Percentiles rank a stretch among this genome's conserved stretches.
Conservation (phyloP, 2,888 invertebrate genomes). For the Lochmaea crataegi region DNA sequence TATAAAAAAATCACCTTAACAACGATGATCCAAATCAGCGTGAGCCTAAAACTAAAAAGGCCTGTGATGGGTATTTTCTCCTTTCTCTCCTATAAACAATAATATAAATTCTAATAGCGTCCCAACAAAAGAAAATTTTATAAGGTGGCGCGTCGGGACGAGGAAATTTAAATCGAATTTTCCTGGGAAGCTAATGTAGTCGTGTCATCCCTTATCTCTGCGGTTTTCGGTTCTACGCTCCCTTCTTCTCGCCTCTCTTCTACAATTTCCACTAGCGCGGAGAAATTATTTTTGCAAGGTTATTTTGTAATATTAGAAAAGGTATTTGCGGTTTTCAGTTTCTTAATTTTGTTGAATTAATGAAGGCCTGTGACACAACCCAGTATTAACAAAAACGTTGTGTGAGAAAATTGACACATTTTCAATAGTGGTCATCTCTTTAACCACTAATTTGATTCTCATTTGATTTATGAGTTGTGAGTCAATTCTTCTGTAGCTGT, state of each 20-base stretch:
- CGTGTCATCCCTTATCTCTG: conserved; percentile 59
- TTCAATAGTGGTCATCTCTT: too few species aligned
- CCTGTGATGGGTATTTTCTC: background rate
- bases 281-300: background rate
- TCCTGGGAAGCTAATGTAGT: conserved; percentile 52
- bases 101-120: conserved; percentile 48
- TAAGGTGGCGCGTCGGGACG: conserved; percentile 41
- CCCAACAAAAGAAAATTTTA: conserved; percentile 45
- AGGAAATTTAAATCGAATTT: conserved; percentile 58
- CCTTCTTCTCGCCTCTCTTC: conserved; percentile 12
- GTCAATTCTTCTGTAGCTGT: too few species aligned
- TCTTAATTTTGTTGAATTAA: too few species aligned
- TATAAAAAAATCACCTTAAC: background rate
- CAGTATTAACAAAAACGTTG: too few species aligned
- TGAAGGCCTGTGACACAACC: too few species aligned
- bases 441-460: too few species aligned
- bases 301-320: too few species aligned
- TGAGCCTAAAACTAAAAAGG: conserved; percentile 13
- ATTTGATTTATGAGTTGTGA: too few species aligned
- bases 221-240: conserved; percentile 51
- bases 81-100: conserved; percentile 37
- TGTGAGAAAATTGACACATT: too few species aligned
- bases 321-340: too few species aligned
- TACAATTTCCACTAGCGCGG: conserved; percentile 8
- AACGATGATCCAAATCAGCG: conserved; percentile 10